These are phyloP conservation scores for Grallaria varia DNA, from an alignment of 2,113 vertebrate species.

Conservation along the genomic window DNA sequence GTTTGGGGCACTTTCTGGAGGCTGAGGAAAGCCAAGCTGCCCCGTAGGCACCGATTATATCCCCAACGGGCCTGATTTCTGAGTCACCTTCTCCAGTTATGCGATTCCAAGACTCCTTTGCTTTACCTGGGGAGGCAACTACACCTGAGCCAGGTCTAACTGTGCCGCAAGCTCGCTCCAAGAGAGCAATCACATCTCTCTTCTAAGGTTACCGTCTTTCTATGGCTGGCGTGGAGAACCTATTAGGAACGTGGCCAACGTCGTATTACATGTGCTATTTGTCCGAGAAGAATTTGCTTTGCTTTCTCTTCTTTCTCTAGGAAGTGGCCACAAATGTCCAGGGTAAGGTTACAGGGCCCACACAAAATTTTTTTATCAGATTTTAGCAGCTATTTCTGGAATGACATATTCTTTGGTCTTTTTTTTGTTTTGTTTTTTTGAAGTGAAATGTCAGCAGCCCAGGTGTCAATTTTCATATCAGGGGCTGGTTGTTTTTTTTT, in stretches of 20 bases:
- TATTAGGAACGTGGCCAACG: slow-evolving; percentile 34
- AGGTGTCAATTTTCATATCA: not conserved
- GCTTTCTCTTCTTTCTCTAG: slow-evolving; percentile 62
- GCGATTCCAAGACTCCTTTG: not conserved
- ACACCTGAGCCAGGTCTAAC: slow-evolving; percentile 19
- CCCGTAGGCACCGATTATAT: fast-evolving
- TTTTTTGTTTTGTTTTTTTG: not conserved
- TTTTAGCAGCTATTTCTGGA: slow-evolving; percentile 57
- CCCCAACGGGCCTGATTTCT: slow-evolving; percentile 23
- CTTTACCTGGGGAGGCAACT: not conserved
- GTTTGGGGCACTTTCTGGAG: not conserved
- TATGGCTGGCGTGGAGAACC: slow-evolving; percentile 19
- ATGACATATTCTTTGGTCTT: slow-evolving; percentile 39
- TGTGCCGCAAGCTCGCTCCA: not conserved
- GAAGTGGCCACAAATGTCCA: slow-evolving; percentile 50
- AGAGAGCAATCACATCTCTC: slow-evolving; percentile 31
- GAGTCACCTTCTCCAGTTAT: not conserved
- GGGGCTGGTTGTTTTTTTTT: not conserved
- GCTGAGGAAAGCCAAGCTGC: slow-evolving; percentile 3
- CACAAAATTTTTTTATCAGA: slow-evolving; percentile 36
- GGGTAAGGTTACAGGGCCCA: slow-evolving; percentile 45
- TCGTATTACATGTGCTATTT: slow-evolving; percentile 31
- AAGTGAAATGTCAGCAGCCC: not conserved
- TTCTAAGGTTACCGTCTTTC: slow-evolving; percentile 34
- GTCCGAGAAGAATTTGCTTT: slow-evolving; percentile 41